Base-by-base conservation (phyloP, 2,888 invertebrate genomes). In the Spicauda simplicius region DNA sequence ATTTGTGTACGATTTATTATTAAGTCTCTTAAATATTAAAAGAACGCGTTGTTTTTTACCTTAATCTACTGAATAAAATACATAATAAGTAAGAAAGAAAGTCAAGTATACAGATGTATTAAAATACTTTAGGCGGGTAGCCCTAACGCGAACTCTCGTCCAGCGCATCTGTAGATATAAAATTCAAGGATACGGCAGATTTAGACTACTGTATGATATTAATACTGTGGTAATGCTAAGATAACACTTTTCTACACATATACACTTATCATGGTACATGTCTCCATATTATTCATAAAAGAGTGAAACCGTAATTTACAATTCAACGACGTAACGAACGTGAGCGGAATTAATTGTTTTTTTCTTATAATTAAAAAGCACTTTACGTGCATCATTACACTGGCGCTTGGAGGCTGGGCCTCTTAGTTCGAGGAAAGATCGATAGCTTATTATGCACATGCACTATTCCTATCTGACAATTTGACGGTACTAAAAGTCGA, bases 311-410 rank as follows among this genome's bases (percentile, higher is more conserved):
- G 33, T n/a, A 66, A 66, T 66, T 66, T 66, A 66, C 60, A 66
- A 66, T 68, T 68, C 67, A 68, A 61, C 61, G 37, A 68, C 20
- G 52, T 53, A 67, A 41, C 41, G 52, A 62, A 62, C 62, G 62
- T 62, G 62, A 56, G 50, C 67, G 37, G 62, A 67, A 67, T 61
- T 52, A 62, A 67, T 62, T 62, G 62, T 37, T 53, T 78, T 80
- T 78, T 78, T 78, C 74, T 74, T 68, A 72, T 72, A 76, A 78
- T 80, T 77, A 77, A 69, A 71, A 69, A 71, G 71, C 71, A 71
- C 72, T 76, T 73, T 71, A 63, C 57, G 55, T 72, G 74, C 74
- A 73, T 72, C 76, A 76, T 74, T 75, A 71, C 16, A 45, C 50
- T 54, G 59, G 14, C 37, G 60, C 54, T 54, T 25, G 19, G 57